Evolutionary conservation across 1,140 invertebrate genomes (phyloP).

Genomic region (Heliconius congener): DNA sequence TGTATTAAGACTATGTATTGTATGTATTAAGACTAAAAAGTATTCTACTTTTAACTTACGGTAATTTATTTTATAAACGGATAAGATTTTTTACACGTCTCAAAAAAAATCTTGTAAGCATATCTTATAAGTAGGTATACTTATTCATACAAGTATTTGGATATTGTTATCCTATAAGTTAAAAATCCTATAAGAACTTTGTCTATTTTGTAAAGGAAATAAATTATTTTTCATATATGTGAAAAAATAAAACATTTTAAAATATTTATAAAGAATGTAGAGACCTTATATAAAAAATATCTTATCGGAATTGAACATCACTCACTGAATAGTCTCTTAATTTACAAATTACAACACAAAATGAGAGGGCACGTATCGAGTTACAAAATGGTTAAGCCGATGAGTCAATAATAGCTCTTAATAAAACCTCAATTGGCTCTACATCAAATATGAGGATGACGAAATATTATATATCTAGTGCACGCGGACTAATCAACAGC

Average conservation of each 20-base stretch:
- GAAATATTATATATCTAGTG: background rate
- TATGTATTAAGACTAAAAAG: no score
- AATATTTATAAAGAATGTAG: background rate
- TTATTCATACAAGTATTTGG: no score
- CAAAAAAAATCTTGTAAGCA: no score
- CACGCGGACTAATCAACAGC: background rate
- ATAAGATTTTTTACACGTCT: no score
- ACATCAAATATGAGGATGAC: background rate
- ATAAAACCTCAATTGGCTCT: slow-evolving; percentile 5
- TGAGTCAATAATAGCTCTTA: background rate
- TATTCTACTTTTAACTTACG: no score
- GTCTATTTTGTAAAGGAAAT: background rate
- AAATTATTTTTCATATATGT: background rate
- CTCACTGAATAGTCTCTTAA: background rate
- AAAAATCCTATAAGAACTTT: background rate
- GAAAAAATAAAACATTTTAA: no score
- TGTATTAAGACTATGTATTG: no score
- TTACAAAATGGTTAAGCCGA: slow-evolving; percentile 2
- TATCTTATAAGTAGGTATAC: no score
- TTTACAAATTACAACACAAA: background rate
- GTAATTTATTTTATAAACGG: no score
- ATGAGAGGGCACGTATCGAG: background rate
- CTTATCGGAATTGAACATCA: background rate
- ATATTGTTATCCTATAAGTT: no score
- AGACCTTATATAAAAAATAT: background rate